Base-by-base conservation (phyloP, 1,140 invertebrate species). In the Riptortus pedestris region DNA sequence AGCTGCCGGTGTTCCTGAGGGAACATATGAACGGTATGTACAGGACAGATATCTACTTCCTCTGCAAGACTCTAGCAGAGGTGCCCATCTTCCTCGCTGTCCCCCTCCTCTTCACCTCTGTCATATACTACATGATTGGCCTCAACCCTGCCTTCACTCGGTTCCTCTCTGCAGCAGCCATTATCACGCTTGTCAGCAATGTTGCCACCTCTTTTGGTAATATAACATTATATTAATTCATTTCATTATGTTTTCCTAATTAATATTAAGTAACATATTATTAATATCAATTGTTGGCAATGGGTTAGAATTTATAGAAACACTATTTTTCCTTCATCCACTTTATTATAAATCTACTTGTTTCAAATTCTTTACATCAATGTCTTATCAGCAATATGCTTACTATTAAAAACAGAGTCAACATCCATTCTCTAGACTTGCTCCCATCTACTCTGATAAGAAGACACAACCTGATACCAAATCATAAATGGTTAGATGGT, bases 1-100 rank as follows among this genome's bases (percentile, higher is more conserved):
- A 98, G 75, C 75, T 96, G 12, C 90, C 92, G 0, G 85, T 98
- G 60, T 96, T 97, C 74, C 78, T 96, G 65, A 77, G 93, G 26
- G 94, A 97, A 75, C 87, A 96, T 72, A 83, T 85, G 60, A 92
- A 90, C 70, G 91, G 93, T 26, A 87, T 97, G 80, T 98, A 98
- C 71, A 79, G 93, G 45, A 88, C 88, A 0, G 93, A 95, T 69
- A 84, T 93, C 0, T 98, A 97, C 73, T 98, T 96, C 75, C 73
- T 97, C 14, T 86, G 88, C 62, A 98, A 96, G 77, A 92, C 88
- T 0, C 70, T 96, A 24, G 89, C 91, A 0, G 93, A 96, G 73
- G 79, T 90, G 9, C 89, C 89, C 0, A 80, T 93, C 31, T 91
- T 89, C 69, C 78, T 91, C 1, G 77, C 85, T 0, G 83, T 94